Evolutionary conservation across 2,113 vertebrate genomes (phyloP).

Genomic region (Actenoides hombroni): DNA sequence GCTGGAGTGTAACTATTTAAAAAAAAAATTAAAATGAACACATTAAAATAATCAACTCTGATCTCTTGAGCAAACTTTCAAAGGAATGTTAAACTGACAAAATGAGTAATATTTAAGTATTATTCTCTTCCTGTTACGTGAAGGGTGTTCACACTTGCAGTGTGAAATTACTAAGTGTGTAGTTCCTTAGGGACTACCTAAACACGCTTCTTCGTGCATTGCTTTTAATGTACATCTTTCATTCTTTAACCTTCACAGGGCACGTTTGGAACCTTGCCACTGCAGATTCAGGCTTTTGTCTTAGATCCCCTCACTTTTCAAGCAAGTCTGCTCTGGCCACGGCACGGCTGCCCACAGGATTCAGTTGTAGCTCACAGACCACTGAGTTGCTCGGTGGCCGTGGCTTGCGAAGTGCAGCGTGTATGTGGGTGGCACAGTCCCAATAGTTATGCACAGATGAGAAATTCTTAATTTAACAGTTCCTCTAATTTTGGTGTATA

Average conservation of each 20-base stretch:
- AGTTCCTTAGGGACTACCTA: background rate
- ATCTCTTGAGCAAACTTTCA: background rate
- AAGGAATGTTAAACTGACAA: background rate
- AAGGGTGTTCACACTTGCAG: background rate
- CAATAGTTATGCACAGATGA: background rate
- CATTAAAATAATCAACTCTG: background rate
- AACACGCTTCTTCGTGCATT: background rate
- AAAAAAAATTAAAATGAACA: background rate
- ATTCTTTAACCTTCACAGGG: background rate
- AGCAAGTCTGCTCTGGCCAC: accelerated
- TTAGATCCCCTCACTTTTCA: background rate
- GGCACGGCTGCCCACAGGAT: accelerated
- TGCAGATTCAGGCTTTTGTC: background rate
- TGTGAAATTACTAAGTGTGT: background rate
- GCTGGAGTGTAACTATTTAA: background rate
- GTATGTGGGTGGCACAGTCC: background rate
- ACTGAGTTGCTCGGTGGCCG: background rate
- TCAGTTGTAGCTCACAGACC: background rate
- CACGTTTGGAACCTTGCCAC: background rate
- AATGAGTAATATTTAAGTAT: background rate
- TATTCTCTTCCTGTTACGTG: background rate
- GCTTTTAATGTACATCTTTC: background rate
- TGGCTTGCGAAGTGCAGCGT: background rate
- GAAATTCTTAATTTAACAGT: conserved; percentile 7
- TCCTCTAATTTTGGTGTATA: background rate